These are phyloP conservation scores for Drosophila sturtevanti DNA, from an alignment of 1,140 invertebrate genomes.

Conservation along the genomic window DNA sequence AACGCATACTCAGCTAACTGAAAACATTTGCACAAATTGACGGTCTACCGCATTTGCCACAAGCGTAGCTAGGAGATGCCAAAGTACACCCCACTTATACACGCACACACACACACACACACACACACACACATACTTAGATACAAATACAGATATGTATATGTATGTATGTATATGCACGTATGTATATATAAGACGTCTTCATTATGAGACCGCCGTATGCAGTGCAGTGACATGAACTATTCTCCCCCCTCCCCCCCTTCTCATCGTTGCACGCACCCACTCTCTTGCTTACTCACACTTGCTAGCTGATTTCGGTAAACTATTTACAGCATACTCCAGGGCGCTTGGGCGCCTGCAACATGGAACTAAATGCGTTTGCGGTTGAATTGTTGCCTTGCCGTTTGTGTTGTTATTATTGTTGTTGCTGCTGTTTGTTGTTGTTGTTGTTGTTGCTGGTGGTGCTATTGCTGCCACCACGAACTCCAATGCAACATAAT, in stretches of 20 bases:
- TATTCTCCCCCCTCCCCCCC: neutral
- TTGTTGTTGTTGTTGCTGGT: neutral
- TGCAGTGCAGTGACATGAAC: constrained; percentile 51
- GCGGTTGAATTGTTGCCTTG: constrained; percentile 69
- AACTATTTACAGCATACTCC: constrained; percentile 65
- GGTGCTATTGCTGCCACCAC: neutral
- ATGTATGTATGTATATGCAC: constrained; percentile 5
- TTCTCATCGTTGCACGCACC: neutral
- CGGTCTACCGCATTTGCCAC: constrained; percentile 73
- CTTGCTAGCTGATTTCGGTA: constrained; percentile 45
- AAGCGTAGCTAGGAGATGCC: constrained; percentile 65
- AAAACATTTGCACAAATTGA: constrained; percentile 77
- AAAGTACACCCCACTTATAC: constrained; percentile 19
- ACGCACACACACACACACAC: constrained; percentile 17
- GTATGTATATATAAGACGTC: constrained; percentile 29
- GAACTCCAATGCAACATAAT: constrained; percentile 65
- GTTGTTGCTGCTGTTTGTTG: neutral
- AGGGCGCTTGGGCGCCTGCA: constrained; percentile 23
- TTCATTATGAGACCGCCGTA: constrained; percentile 61
- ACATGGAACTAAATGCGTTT: constrained; percentile 67
- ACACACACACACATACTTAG: neutral
- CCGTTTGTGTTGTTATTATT: constrained; percentile 47
- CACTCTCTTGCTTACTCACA: constrained; percentile 12
- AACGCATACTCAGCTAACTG: constrained; percentile 46
- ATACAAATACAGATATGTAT: neutral